Conservation (phyloP, 2,797 vertebrate species). For the Etheostoma nigrum region DNA sequence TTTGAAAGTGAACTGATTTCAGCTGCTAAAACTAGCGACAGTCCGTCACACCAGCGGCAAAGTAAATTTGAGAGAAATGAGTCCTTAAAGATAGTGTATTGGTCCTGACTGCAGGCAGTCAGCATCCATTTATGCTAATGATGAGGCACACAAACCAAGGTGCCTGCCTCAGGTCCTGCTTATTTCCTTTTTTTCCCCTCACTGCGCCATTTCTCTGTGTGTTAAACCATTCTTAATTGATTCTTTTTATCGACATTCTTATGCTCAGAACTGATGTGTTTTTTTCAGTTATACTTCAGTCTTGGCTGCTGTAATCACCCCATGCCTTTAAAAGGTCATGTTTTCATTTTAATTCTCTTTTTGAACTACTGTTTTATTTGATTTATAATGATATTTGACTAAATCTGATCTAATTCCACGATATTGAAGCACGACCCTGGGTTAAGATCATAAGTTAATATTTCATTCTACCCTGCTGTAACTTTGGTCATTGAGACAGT, state of each 20-base stretch:
- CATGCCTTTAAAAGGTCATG: constrained; percentile 5
- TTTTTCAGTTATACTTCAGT: constrained; percentile 13
- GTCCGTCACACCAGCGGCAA: constrained; percentile 76
- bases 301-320: constrained; percentile 32
- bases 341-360: constrained; percentile 30
- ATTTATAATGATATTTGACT: constrained; percentile 62
- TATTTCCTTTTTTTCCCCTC: constrained; percentile 51
- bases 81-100: constrained; percentile 80
- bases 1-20: constrained; percentile 81
- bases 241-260: constrained; percentile 25
- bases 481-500: constrained; percentile 80
- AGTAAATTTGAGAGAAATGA: constrained; percentile 82
- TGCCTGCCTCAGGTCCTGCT: constrained; percentile 57
- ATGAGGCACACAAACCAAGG: constrained; percentile 65
- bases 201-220: constrained; percentile 31
- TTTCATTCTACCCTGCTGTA: constrained; percentile 81
- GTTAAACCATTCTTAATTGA: constrained; percentile 40
- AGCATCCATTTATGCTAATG: constrained; percentile 80
- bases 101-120: constrained; percentile 80
- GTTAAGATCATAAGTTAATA: constrained; percentile 83
- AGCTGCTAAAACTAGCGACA: constrained; percentile 71
- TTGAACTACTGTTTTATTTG: constrained; percentile 43
- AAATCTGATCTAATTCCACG: constrained; percentile 69
- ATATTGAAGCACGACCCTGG: constrained; percentile 67
- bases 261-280: constrained; percentile 30